phyloP scores from a whole-genome alignment of 2,113 vertebrate genomes.

The Ceyx melanurus region DNA sequence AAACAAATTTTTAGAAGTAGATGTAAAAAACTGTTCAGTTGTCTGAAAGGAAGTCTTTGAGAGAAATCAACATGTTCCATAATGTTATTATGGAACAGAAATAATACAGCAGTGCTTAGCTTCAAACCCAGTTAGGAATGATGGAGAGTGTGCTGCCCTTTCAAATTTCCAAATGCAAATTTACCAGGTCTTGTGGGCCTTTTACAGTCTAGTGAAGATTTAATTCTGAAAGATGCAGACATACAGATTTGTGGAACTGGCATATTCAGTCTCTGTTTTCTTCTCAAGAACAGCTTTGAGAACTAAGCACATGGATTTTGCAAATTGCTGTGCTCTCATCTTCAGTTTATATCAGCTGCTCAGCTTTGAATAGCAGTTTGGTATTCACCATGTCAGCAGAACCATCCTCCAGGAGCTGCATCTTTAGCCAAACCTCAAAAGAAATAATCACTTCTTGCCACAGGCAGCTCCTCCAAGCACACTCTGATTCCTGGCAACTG shows the following conservation, averaged over 20 bases:
- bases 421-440: constrained; percentile 9
- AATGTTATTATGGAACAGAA: background rate
- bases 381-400: background rate
- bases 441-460: background rate
- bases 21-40: background rate
- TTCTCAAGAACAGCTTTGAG: background rate
- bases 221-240: background rate
- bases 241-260: background rate
- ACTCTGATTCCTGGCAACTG: background rate
- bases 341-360: constrained; percentile 25
- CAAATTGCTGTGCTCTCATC: background rate
- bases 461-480: background rate
- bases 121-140: background rate
- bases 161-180: background rate
- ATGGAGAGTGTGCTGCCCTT: background rate
- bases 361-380: background rate
- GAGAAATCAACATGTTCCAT: background rate
- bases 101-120: background rate
- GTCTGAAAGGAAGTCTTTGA: background rate
- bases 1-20: background rate
- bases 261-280: background rate
- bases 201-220: background rate
- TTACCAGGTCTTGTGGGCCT: background rate
- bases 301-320: background rate
- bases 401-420: background rate